Evolutionary conservation across 2,797 vertebrate genomes (phyloP).

Genomic region (Nyctalus aviator): DNA sequence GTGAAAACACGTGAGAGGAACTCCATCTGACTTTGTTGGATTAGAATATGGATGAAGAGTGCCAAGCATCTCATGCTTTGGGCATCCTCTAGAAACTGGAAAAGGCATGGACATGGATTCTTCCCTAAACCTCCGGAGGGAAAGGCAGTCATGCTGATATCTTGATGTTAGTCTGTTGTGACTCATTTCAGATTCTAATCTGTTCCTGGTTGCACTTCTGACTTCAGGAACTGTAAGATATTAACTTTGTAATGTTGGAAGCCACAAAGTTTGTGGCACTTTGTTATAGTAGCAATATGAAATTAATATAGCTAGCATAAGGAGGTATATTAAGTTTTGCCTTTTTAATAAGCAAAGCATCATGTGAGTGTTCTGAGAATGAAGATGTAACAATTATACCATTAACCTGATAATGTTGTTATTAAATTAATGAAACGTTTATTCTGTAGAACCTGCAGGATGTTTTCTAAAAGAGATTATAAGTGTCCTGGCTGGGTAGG

Average conservation of each 20-base stretch:
- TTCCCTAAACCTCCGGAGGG: neutral
- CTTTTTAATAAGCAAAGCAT: neutral
- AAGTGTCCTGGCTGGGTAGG: neutral
- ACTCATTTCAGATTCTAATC: neutral
- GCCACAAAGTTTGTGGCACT: neutral
- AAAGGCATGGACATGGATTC: neutral
- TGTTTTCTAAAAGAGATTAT: neutral
- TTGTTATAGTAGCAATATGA: neutral
- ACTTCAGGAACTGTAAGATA: neutral
- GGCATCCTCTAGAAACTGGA: neutral
- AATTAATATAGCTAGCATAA: neutral
- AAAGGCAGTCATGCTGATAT: rapidly evolving
- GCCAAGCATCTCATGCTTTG: neutral
- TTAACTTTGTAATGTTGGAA: neutral
- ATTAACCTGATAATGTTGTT: neutral
- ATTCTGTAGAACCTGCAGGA: neutral
- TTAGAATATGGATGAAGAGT: neutral
- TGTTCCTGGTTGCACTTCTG: neutral
- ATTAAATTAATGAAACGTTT: neutral
- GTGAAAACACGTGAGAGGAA: neutral
- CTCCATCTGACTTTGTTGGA: neutral
- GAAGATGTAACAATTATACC: neutral
- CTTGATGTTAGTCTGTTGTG: neutral
- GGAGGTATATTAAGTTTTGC: neutral
- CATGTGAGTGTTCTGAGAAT: neutral